Evolutionary conservation across 2,888 invertebrate species (phyloP).

Genomic region (Campoplex capitator): DNA sequence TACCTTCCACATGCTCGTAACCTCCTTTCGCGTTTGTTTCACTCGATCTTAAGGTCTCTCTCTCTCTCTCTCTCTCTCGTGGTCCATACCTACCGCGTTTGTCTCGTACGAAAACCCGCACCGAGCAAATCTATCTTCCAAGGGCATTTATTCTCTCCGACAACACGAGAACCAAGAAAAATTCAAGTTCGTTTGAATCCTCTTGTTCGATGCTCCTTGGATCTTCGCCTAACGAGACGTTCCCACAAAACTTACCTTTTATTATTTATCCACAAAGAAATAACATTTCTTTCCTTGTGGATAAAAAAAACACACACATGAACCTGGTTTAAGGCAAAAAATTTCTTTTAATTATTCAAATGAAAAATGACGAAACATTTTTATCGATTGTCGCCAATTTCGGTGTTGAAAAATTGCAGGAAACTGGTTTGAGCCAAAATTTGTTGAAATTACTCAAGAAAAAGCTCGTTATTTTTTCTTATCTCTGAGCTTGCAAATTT

Average conservation of each 20-base stretch:
- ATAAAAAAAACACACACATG: too few relatives aligned
- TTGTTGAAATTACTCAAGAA: too few relatives aligned
- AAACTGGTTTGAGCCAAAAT: too few relatives aligned
- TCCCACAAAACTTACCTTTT: background rate
- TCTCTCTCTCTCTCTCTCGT: background rate
- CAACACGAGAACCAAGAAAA: constrained; percentile 37
- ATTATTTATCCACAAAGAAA: background rate
- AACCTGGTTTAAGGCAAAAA: too few relatives aligned
- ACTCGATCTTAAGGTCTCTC: constrained; percentile 37
- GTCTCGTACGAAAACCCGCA: constrained; percentile 22
- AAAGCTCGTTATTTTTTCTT: too few relatives aligned
- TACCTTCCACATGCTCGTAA: constrained; percentile 13
- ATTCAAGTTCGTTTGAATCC: constrained; percentile 11
- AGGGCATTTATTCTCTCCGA: constrained; percentile 45
- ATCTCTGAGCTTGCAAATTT: background rate
- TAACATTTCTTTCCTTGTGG: background rate
- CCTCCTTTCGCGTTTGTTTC: constrained; percentile 25
- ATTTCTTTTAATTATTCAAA: too few relatives aligned
- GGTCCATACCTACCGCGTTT: constrained; percentile 34
- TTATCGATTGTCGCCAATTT: too few relatives aligned
- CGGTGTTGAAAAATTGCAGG: too few relatives aligned
- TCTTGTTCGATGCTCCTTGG: constrained; percentile 19
- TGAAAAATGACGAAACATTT: too few relatives aligned
- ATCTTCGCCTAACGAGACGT: constrained; percentile 49
- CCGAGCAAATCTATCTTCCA: constrained; percentile 46